phyloP scores from a whole-genome alignment of 2,888 invertebrate species.

The Plemyria rubiginata region DNA sequence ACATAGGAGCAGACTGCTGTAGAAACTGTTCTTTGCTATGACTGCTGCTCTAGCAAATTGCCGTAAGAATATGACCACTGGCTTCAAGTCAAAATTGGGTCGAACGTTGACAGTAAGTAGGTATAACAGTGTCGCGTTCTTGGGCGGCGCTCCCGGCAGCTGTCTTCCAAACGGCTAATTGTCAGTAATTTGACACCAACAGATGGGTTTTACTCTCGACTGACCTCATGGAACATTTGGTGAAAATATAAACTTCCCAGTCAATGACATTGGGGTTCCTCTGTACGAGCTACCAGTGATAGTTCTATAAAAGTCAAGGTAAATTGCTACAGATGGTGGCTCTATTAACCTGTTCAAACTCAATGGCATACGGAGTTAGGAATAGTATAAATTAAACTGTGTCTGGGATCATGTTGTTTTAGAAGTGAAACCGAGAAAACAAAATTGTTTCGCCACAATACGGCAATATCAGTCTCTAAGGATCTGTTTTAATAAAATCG shows the following conservation, averaged over 20 bases:
- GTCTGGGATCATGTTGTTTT: too few species aligned
- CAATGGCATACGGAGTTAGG: too few species aligned
- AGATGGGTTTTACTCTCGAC: constrained; percentile 54
- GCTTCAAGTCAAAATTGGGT: constrained; percentile 23
- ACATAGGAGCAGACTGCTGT: neutral
- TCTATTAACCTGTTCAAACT: constrained; percentile 12
- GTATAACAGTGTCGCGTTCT: constrained; percentile 38
- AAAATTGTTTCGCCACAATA: neutral
- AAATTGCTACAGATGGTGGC: constrained; percentile 19
- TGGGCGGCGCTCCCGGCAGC: constrained; percentile 57
- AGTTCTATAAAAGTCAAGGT: constrained; percentile 35
- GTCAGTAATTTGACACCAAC: constrained; percentile 66
- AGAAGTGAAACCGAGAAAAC: neutral
- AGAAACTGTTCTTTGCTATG: neutral
- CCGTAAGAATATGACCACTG: constrained; percentile 39
- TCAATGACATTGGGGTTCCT: constrained; percentile 54
- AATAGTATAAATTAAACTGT: too few species aligned
- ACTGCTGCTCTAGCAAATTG: neutral
- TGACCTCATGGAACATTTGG: constrained; percentile 61
- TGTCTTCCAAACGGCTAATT: constrained; percentile 68
- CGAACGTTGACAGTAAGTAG: constrained; percentile 21
- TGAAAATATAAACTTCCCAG: constrained; percentile 52
- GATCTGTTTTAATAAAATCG: neutral
- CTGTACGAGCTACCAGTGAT: constrained; percentile 25
- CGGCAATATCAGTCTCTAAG: neutral